These are phyloP conservation scores for Heliconius sara DNA, from an alignment of 2,888 invertebrate genomes.

Conservation along the genomic window DNA sequence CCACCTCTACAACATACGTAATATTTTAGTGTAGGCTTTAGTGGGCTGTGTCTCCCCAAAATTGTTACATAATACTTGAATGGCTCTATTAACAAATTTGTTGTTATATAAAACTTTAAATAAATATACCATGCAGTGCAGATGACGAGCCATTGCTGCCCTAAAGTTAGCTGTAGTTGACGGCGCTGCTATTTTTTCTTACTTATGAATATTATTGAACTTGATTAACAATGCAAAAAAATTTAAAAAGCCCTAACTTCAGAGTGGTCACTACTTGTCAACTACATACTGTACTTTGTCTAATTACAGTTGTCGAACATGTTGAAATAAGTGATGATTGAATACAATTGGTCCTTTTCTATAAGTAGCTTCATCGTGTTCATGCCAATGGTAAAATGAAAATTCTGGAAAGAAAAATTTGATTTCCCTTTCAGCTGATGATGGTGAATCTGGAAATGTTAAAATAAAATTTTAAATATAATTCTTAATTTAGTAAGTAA, in stretches of 20 bases:
- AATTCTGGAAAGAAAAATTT: constrained; percentile 94
- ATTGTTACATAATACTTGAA: background rate
- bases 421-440: constrained; percentile 91
- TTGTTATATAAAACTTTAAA: background rate
- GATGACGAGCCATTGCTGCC: no score
- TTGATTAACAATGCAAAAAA: no score
- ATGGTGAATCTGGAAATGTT: constrained; percentile 86
- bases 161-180: no score
- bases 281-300: background rate
- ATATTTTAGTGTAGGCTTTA: no score
- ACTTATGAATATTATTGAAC: no score
- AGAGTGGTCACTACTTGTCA: no score
- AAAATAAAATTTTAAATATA: background rate
- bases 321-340: constrained; percentile 81
- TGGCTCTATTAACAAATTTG: constrained; percentile 1
- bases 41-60: no score
- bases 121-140: background rate
- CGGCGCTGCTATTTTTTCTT: no score
- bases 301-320: constrained; percentile 71
- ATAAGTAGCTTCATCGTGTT: constrained; percentile 79
- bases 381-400: constrained; percentile 86
- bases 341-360: constrained; percentile 81
- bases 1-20: no score
- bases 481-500: background rate
- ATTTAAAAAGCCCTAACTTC: no score